phyloP scores from a whole-genome alignment of 2,888 invertebrate genomes.

The Aleiodes testaceus region DNA sequence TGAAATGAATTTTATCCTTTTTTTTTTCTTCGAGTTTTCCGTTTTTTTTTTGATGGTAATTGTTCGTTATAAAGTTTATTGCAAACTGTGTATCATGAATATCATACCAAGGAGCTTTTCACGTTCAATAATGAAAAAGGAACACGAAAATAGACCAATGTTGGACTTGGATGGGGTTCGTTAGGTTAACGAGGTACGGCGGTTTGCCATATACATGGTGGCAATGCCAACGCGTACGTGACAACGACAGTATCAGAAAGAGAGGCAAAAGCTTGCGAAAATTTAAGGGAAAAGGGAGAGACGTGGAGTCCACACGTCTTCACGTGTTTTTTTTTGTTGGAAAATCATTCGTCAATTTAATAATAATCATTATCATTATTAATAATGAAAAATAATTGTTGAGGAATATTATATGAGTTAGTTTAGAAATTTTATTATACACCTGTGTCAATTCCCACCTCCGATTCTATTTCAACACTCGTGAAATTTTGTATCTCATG shows the following conservation, averaged over 20 bases:
- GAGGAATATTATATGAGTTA: too few relatives aligned
- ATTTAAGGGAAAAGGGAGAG: too few relatives aligned
- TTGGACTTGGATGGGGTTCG: constrained; percentile 19
- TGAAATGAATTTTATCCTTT: neutral
- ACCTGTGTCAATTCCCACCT: too few relatives aligned
- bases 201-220: constrained; percentile 19
- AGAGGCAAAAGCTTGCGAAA: constrained; percentile 1
- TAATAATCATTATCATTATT: too few relatives aligned
- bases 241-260: constrained; percentile 19
- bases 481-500: constrained; percentile 35
- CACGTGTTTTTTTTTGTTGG: too few relatives aligned
- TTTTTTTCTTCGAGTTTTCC: neutral
- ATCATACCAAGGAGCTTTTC: constrained; percentile 11
- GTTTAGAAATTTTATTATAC: too few relatives aligned
- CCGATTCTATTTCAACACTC: constrained; percentile 20
- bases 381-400: too few relatives aligned
- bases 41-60: constrained; percentile 7
- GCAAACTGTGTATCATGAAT: constrained; percentile 1
- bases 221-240: constrained; percentile 24
- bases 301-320: too few relatives aligned
- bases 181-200: constrained; percentile 39
- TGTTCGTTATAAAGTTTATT: constrained; percentile 22
- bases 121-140: constrained; percentile 12
- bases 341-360: too few relatives aligned
- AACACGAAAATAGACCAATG: neutral